Conservation (phyloP, 1,140 invertebrate genomes). For the Oppia nitens region DNA sequence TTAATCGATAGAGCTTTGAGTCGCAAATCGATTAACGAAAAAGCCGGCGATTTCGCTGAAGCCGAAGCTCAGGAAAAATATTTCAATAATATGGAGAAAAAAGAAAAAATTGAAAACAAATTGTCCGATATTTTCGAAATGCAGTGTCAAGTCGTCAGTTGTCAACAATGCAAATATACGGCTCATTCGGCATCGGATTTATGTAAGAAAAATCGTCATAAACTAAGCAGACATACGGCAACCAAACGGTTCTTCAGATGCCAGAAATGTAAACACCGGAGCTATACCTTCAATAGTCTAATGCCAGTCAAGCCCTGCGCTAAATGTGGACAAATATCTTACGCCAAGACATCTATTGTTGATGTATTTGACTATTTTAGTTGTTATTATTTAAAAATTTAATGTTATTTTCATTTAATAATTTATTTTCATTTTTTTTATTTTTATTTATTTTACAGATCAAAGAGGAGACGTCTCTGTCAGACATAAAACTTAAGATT, state of each 20-base stretch:
- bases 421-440: not conserved
- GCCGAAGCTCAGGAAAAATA: slow-evolving; percentile 62
- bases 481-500: not conserved
- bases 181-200: slow-evolving; percentile 61
- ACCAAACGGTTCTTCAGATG: slow-evolving; percentile 82
- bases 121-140: slow-evolving; percentile 69
- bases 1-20: slow-evolving; percentile 34
- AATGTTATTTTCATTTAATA: not conserved
- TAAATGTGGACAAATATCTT: slow-evolving; percentile 51
- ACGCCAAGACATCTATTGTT: slow-evolving; percentile 62
- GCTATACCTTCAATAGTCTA: slow-evolving; percentile 52
- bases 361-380: slow-evolving; percentile 33
- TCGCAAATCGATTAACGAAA: slow-evolving; percentile 51
- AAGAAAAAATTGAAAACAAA: slow-evolving; percentile 79
- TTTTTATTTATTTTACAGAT: not conserved
- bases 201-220: slow-evolving; percentile 64
- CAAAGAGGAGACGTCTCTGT: not conserved
- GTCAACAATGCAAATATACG: slow-evolving; percentile 73
- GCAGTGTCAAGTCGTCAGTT: slow-evolving; percentile 66
- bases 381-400: too few species aligned
- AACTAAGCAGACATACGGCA: slow-evolving; percentile 48
- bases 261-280: slow-evolving; percentile 62
- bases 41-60: slow-evolving; percentile 52
- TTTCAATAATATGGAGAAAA: slow-evolving; percentile 68
- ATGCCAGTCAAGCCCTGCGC: slow-evolving; percentile 52